Percentiles rank a stretch among this genome's conserved stretches.
Evolutionary conservation across 1,140 invertebrate genomes (phyloP).

Genomic region (Callitettix versicolor): DNA sequence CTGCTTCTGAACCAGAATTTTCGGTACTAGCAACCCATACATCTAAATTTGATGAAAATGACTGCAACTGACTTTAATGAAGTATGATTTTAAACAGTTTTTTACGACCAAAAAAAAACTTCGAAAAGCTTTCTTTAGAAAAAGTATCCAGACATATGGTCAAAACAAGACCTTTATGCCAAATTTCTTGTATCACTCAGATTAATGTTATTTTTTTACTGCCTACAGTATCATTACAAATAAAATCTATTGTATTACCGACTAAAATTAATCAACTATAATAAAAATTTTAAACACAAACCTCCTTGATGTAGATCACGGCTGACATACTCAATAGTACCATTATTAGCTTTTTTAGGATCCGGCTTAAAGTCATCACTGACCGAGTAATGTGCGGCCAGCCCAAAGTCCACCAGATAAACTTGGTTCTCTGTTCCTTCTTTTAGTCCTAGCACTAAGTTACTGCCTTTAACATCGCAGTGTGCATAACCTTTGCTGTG

Average conservation of each 20-base stretch:
- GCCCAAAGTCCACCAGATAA: conserved; percentile 89
- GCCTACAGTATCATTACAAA: too few species aligned
- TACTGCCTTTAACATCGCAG: conserved; percentile 86
- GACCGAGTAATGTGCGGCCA: conserved; percentile 66
- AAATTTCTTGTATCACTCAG: conserved; percentile 87
- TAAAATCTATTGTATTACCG: too few species aligned
- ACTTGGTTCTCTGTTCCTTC: conserved; percentile 57
- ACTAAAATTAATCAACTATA: too few species aligned
- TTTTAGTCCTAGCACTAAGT: conserved; percentile 67
- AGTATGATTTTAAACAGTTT: too few species aligned
- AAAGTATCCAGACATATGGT: too few species aligned
- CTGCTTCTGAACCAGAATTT: too few species aligned
- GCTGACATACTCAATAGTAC: conserved; percentile 91
- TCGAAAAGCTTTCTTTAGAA: too few species aligned
- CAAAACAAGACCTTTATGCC: conserved; percentile 74
- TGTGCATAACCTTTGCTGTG: conserved; percentile 79
- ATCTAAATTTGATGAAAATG: too few species aligned
- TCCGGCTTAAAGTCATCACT: conserved; percentile 80
- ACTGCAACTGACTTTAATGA: too few species aligned
- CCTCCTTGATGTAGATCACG: conserved; percentile 88
- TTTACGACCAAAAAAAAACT: too few species aligned
- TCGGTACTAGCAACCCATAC: too few species aligned
- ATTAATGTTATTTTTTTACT: conserved; percentile 71
- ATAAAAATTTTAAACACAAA: conserved; percentile 32
- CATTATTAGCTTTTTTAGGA: conserved; percentile 85